Evolutionary conservation across 2,797 vertebrate species (phyloP).

Genomic region (Fistularia commersonii): DNA sequence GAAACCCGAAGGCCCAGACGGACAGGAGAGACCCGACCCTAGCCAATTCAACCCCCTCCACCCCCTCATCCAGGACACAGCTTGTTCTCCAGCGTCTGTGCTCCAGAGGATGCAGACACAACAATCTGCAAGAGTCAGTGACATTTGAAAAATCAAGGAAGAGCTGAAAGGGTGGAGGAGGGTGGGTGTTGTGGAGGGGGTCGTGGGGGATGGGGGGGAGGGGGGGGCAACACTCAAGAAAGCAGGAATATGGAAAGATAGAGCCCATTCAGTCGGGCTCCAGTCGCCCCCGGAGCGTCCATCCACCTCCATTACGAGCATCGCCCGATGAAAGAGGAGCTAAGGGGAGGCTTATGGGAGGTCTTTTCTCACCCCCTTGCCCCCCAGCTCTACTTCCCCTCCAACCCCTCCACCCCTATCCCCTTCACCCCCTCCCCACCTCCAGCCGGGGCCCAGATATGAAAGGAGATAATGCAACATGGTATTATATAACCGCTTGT

Average conservation of each 20-base stretch:
- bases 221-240: constrained; percentile 5
- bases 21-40: no score
- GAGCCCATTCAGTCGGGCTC: no score
- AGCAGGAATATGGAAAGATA: neutral
- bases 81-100: constrained; percentile 41
- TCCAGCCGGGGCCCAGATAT: constrained; percentile 28
- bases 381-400: neutral
- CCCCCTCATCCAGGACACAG: constrained; percentile 13
- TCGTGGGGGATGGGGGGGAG: constrained; percentile 10
- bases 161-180: neutral
- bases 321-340: constrained; percentile 67
- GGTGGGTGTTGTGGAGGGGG: no score
- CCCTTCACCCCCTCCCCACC: constrained; percentile 32
- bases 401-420: no score
- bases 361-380: constrained; percentile 4
- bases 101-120: constrained; percentile 60
- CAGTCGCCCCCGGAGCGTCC: no score
- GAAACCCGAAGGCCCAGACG: constrained; percentile 60
- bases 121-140: constrained; percentile 45
- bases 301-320: constrained; percentile 61
- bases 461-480: constrained; percentile 49
- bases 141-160: constrained; percentile 17
- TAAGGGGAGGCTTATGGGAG: constrained; percentile 33
- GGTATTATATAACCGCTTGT: constrained; percentile 28
- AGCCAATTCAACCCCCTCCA: no score